Evolutionary conservation across 2,888 invertebrate species (phyloP), one percentile per base, ranked within the genome.

Genomic region (Latrodectus hesperus): DNA sequence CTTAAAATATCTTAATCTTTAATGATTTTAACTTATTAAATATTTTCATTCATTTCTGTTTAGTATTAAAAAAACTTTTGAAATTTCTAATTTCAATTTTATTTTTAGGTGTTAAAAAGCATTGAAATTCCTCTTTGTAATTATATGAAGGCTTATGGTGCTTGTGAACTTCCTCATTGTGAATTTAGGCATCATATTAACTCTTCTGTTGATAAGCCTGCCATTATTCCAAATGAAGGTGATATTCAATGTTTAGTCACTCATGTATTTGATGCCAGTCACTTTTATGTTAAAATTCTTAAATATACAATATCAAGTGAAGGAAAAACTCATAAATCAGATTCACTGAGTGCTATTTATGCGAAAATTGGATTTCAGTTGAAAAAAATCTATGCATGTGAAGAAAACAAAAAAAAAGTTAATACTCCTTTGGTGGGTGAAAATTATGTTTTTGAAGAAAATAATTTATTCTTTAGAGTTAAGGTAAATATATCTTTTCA

Each of bases 141-240:
- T 22, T 93, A 92, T 83, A 90, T 96, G 6, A 93, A 95, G 87
- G 92, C 94, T 52, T 94, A 95, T 90, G 96, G 96, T 9, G 92
- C 93, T 81, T 96, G 96, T 91, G 92, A 93, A 89, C 92, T 92
- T 75, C 93, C 93, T 91, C 92, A 93, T 70, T 96, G 96, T 90
- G 90, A 91, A 22, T 93, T 93, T 75, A 93, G 96, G 53, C 96
- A 96, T 91, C 90, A 94, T 9, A 92, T 96, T 14, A 92, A 94
- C 85, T 92, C 93, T 9, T 92, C 93, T 38, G 94, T 95, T 90
- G 93, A 93, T 80, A 93, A 94, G 8, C 92, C 92, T n/a, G 83
- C 77, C 52, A 91, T 93, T 16, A 92, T 91, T 84, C 91, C 90
- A 77, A 92, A 92, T 90, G 92, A 92, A 71, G 95, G 95, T 0